These are phyloP conservation scores for Hofmannophila pseudospretella DNA, from an alignment of 2,888 invertebrate genomes.

Conservation along the genomic window DNA sequence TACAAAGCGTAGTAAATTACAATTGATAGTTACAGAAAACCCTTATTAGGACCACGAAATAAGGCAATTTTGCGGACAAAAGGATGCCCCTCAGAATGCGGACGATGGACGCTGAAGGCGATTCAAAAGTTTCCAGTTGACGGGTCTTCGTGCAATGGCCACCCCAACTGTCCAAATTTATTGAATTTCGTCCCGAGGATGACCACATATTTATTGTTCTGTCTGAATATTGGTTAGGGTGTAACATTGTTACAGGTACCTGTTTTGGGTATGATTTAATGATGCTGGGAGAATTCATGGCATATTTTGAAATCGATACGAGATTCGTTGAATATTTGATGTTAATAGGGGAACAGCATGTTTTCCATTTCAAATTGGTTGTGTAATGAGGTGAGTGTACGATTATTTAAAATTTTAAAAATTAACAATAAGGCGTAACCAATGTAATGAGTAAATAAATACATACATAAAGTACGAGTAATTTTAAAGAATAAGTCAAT, in stretches of 20 bases:
- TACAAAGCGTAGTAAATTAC: constrained; percentile 61
- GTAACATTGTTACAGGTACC: constrained; percentile 44
- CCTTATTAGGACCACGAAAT: constrained; percentile 69
- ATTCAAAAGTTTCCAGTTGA: constrained; percentile 70
- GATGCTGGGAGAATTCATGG: constrained; percentile 16
- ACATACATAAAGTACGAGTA: no score
- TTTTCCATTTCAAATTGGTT: not conserved
- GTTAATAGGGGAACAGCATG: not conserved
- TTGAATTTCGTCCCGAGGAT: constrained; percentile 65
- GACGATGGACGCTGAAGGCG: constrained; percentile 48
- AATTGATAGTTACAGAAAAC: constrained; percentile 65
- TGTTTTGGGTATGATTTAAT: constrained; percentile 35
- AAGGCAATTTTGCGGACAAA: constrained; percentile 74
- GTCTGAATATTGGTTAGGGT: constrained; percentile 56
- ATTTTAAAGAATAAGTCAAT: no score
- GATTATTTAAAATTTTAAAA: no score
- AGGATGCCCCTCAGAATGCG: constrained; percentile 49
- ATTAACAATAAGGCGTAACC: no score
- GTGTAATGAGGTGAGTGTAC: no score
- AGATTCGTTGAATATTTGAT: constrained; percentile 7
- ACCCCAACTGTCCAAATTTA: constrained; percentile 59
- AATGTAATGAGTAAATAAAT: no score
- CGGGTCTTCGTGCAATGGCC: constrained; percentile 37
- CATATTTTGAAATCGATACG: constrained; percentile 3
- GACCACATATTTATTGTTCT: constrained; percentile 68